These are phyloP conservation scores for Biston betularia DNA, from an alignment of 2,888 invertebrate species.

Conservation along the genomic window DNA sequence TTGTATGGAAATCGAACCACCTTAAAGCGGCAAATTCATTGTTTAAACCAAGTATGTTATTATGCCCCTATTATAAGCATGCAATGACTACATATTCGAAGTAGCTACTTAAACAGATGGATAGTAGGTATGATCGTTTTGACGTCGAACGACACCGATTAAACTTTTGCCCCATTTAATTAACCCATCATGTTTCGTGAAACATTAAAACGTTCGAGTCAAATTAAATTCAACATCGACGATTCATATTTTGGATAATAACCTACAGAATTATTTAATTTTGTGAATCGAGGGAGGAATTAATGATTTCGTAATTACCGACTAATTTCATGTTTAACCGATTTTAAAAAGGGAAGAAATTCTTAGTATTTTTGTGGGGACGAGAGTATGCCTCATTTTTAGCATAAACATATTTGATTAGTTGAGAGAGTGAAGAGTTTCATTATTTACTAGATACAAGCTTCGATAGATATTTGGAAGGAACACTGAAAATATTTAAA, in stretches of 20 bases:
- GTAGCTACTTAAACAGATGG: slow-evolving; percentile 6
- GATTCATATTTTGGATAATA: slow-evolving; percentile 50
- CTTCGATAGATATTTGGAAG: no score
- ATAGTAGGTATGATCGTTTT: slow-evolving; percentile 35
- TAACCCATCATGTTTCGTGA: slow-evolving; percentile 60
- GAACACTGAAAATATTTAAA: no score
- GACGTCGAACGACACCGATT: slow-evolving; percentile 55
- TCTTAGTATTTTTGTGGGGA: no score
- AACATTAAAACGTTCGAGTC: slow-evolving; percentile 55
- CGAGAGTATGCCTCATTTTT: no score
- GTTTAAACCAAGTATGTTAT: no score
- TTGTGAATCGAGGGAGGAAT: slow-evolving; percentile 14
- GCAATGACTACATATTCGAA: no score
- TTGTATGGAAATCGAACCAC: no score
- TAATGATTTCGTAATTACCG: not conserved
- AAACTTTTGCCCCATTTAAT: slow-evolving; percentile 64
- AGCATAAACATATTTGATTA: no score
- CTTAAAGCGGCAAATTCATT: no score
- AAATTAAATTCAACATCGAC: slow-evolving; percentile 57
- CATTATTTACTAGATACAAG: no score
- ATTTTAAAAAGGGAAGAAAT: not conserved
- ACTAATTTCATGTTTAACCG: not conserved
- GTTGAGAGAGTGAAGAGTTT: no score
- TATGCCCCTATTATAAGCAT: no score
- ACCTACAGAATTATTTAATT: slow-evolving; percentile 27